A percentile compares a stretch with the other conserved stretches of the same genome.
Evolutionary conservation across 2,797 vertebrate genomes (phyloP).

Genomic region (Carcharodon carcharias): DNA sequence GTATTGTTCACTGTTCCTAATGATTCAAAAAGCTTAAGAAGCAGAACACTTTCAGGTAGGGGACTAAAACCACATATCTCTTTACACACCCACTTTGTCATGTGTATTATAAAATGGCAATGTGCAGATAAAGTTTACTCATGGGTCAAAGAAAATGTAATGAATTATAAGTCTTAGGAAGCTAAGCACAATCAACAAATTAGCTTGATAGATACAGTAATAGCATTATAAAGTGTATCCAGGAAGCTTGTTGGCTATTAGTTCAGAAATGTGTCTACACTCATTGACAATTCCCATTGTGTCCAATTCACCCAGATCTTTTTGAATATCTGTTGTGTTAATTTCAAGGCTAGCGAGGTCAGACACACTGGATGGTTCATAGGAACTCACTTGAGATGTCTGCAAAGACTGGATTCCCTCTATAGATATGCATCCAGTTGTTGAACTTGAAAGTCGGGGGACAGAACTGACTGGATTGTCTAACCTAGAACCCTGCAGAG

Average conservation of each 20-base stretch:
- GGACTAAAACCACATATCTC: background rate
- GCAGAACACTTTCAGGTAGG: background rate
- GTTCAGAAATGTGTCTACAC: conserved; percentile 73
- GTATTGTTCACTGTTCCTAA: background rate
- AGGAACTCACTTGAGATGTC: conserved; percentile 54
- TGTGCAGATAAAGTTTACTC: background rate
- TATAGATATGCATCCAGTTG: conserved; percentile 44
- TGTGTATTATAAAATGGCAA: background rate
- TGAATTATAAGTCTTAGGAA: conserved; percentile 42
- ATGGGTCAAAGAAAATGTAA: conserved; percentile 40
- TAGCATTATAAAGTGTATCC: conserved; percentile 77
- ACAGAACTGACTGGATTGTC: conserved; percentile 42
- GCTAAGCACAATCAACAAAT: conserved; percentile 40
- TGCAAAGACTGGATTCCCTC: conserved; percentile 48
- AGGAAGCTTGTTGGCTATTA: conserved; percentile 73
- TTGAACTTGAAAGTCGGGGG: conserved; percentile 41
- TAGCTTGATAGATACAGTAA: background rate
- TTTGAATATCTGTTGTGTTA: conserved; percentile 50
- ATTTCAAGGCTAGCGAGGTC: conserved; percentile 51
- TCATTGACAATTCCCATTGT: conserved; percentile 58
- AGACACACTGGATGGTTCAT: conserved; percentile 46
- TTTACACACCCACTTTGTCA: background rate
- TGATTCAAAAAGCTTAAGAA: background rate
- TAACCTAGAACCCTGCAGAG: conserved; percentile 16
- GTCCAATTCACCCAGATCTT: conserved; percentile 57